A percentile compares a stretch with the other conserved stretches of the same genome.
phyloP scores from a whole-genome alignment of 2,888 invertebrate genomes.

The Lissocephala sabroskyi region DNA sequence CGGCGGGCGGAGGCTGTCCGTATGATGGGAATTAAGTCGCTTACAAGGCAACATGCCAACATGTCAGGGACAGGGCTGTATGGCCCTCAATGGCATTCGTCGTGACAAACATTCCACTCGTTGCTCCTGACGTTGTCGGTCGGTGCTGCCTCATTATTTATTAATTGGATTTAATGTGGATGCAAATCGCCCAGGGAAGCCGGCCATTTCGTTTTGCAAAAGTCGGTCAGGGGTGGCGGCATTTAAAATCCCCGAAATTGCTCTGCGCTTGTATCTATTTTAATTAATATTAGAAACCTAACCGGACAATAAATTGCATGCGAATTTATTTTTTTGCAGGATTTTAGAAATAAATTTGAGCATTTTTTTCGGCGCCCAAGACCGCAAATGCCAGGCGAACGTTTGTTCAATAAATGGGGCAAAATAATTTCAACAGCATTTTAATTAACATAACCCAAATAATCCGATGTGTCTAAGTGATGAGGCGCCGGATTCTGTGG shows the following conservation, averaged over 20 bases:
- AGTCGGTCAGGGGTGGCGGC: too few relatives aligned
- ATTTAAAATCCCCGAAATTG: not conserved
- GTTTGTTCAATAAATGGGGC: slow-evolving; percentile 18
- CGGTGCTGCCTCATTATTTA: slow-evolving; percentile 55
- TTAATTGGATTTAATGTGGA: slow-evolving; percentile 42
- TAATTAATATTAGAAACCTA: not conserved
- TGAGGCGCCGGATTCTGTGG: slow-evolving; percentile 2
- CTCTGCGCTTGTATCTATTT: not conserved
- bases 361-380: not conserved
- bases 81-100: too few relatives aligned
- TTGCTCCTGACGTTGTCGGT: too few relatives aligned
- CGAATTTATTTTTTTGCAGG: not conserved
- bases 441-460: slow-evolving; percentile 15
- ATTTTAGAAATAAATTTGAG: too few relatives aligned
- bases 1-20: not conserved
- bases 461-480: slow-evolving; percentile 1
- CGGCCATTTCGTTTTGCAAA: not conserved
- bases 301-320: not conserved
- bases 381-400: not conserved
- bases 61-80: slow-evolving; percentile 27
- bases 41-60: slow-evolving; percentile 10
- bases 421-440: slow-evolving; percentile 3
- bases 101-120: too few relatives aligned
- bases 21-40: slow-evolving; percentile 9
- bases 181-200: slow-evolving; percentile 28